Base-by-base conservation (phyloP, 2,797 vertebrate species). In the Malacoctenus gilli region DNA sequence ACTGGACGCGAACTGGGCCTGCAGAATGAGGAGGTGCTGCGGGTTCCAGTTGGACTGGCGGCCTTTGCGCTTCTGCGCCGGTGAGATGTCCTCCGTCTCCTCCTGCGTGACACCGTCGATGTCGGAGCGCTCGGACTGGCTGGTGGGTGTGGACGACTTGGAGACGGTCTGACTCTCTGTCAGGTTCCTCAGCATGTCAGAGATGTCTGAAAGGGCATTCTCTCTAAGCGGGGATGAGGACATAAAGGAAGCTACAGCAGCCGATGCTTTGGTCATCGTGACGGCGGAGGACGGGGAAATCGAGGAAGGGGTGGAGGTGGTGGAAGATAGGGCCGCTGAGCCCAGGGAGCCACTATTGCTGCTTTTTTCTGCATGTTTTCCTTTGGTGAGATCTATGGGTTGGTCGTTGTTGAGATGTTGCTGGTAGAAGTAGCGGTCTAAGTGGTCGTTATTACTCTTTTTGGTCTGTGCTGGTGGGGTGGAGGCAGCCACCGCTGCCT, bases 31-130 rank as follows among this genome's bases (percentile, higher is more conserved):
- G 77, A 99, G 94, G 79, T 99, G 97, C 78, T 99, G 97, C 36
- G 97, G 97, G 85, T 99, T 99, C 97, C 97, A 99, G 91, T 98
- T 98, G 68, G 96, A 99, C 91, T 99, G 97, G 56, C 97, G 95
- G 47, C 97, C 97, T 85, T 99, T 99, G 71, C 96, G 94, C 85
- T 99, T 99, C 86, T 99, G 97, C 50, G 96, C 95, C 1, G 95
- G 96, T 22, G 95, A 96, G 42, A 95, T 85, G 77, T 99, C 97
- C 81, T 98, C 97, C 1, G 93, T 89, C 72, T 99, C 96, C 54
- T 98, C 96, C 60, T 94, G 92, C 32, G 95, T 97, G 73, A 93
- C 85, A 62, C 96, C 95, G 19, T 98, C 97, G 52, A 96, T 83
- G 83, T 98, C 96, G 11, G 95, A 98, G 85, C 95, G 95, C 89